Percentiles rank a stretch among this genome's conserved stretches.
phyloP scores from a whole-genome alignment of 2,113 vertebrate species.

The Menura novaehollandiae region DNA sequence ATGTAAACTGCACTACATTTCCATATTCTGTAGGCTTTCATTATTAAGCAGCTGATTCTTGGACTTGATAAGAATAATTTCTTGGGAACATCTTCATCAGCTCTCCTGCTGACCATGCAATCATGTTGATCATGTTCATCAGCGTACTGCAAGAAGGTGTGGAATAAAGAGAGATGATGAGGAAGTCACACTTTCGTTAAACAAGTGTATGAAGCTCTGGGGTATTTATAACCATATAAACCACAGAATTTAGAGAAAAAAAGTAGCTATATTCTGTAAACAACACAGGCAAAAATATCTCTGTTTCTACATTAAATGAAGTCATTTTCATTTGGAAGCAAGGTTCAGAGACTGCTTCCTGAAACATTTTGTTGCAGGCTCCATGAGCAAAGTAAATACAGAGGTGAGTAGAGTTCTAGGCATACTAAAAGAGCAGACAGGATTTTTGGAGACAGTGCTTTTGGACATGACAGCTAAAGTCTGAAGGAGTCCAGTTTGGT shows the following conservation, averaged over 20 bases:
- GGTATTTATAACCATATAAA: background rate
- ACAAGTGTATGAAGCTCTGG: background rate
- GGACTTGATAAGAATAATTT: background rate
- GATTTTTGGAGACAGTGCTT: background rate
- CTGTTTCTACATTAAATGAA: background rate
- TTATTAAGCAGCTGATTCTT: background rate
- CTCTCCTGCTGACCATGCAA: background rate
- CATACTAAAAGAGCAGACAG: background rate
- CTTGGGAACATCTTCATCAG: background rate
- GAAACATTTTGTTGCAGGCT: background rate
- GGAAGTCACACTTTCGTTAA: background rate
- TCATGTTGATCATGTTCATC: background rate
- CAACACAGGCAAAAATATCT: background rate
- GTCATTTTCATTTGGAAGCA: background rate
- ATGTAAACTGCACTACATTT: background rate
- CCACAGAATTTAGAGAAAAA: background rate
- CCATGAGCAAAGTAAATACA: background rate
- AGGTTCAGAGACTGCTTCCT: accelerated
- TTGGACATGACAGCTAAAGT: background rate
- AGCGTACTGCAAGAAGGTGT: background rate
- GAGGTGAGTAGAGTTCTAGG: background rate
- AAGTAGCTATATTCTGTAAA: background rate
- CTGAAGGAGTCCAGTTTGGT: background rate
- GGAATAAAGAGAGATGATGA: background rate
- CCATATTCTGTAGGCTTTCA: background rate